Conservation (phyloP, 2,888 invertebrate species). For the Plusia festucae region DNA sequence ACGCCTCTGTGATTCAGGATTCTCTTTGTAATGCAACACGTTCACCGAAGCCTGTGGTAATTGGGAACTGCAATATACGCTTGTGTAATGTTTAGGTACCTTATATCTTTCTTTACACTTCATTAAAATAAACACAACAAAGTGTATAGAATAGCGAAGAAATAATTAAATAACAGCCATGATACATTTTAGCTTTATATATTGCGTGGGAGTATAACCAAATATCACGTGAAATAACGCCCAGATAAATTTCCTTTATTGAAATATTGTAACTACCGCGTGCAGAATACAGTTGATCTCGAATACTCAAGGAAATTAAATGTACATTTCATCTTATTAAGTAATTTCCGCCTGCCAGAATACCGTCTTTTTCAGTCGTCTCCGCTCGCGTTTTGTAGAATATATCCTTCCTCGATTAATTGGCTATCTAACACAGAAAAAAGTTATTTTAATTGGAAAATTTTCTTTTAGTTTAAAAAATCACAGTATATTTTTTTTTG, state of each 20-base stretch:
- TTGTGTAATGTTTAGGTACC: no score
- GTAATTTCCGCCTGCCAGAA: conserved; percentile 30
- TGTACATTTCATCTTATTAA: conserved; percentile 24
- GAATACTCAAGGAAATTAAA: conserved; percentile 35
- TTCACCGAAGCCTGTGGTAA: conserved; percentile 3
- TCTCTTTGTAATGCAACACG: conserved; percentile 30
- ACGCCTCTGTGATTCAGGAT: conserved; percentile 29
- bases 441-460: no score
- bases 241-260: neutral
- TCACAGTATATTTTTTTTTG: no score
- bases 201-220: neutral
- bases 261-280: neutral
- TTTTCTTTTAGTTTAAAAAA: no score
- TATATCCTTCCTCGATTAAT: no score
- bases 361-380: neutral
- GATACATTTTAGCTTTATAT: neutral
- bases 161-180: neutral
- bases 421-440: no score
- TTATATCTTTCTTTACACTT: neutral
- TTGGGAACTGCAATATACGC: neutral
- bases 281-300: conserved; percentile 12
- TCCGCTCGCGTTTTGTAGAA: no score
- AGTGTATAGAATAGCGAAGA: neutral
- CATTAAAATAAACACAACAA: neutral
- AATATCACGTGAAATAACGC: neutral